Conservation (phyloP, 2,888 invertebrate species). For the Nomada hirtipes region DNA sequence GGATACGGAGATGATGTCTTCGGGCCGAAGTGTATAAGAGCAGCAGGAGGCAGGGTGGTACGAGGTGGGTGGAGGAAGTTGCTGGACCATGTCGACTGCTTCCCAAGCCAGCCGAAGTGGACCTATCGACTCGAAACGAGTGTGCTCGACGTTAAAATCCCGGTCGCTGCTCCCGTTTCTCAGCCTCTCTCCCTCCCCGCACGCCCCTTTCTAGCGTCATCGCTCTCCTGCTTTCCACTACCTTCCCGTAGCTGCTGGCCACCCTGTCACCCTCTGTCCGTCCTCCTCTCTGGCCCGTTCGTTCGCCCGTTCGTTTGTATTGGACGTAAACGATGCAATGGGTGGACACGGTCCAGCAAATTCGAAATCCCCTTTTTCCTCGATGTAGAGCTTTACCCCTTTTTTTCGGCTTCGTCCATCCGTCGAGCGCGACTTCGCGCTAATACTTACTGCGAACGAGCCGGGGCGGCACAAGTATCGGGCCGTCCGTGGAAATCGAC, state of each 20-base stretch:
- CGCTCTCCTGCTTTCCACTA: conserved; percentile 58
- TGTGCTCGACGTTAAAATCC: conserved; percentile 80
- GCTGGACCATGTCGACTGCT: conserved; percentile 76
- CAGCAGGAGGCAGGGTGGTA: conserved; percentile 34
- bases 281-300: conserved; percentile 60
- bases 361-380: conserved; percentile 76
- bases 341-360: conserved; percentile 76
- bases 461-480: conserved; percentile 51
- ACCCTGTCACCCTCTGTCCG: conserved; percentile 53
- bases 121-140: conserved; percentile 80
- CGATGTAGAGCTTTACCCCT: conserved; percentile 68
- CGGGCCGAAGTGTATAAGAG: conserved; percentile 50
- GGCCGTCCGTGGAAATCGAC: conserved; percentile 51
- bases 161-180: conserved; percentile 77
- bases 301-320: conserved; percentile 72
- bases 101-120: conserved; percentile 76
- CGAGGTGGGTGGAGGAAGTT: conserved; percentile 71
- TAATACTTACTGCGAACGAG: conserved; percentile 62
- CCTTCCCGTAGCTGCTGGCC: conserved; percentile 30
- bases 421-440: conserved; percentile 67
- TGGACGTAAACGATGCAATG: conserved; percentile 77
- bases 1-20: conserved; percentile 71
- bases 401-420: conserved; percentile 66
- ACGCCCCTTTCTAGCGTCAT: conserved; percentile 53
- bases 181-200: conserved; percentile 55